Base-by-base conservation (phyloP, 2,113 vertebrate genomes). In the Gymnarchus niloticus region DNA sequence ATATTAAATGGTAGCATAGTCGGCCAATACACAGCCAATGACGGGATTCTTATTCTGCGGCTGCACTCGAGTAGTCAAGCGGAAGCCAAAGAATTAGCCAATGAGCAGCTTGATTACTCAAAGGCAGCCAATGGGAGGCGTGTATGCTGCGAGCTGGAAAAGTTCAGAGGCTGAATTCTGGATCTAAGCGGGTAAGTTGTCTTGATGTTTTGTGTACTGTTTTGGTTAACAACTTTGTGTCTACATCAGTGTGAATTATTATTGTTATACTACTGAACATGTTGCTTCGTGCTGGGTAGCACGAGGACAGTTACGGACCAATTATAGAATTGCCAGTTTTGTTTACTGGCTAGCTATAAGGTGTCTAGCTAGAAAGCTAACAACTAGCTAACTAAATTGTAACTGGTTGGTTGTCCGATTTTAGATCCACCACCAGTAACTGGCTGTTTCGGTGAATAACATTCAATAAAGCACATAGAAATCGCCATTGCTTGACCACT, bases 71-170 rank as follows among this genome's bases (percentile, higher is more conserved):
- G 65, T 65, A 85, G 25, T 14, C 46, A 84, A 37, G 49, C 6
- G 52, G 23, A 85, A 56, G n/a, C 46, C 10, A 69, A 37, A 1
- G 10, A 21, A 23, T 0, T 25, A 44, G 0, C 92, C 92, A 94
- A 94, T 94, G 4, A 83, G 0, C 0, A 28, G 25, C 2, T 1
- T 28, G 49, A 7, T 89, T 91, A 92, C 91, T 93, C 28, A 23
- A 17, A 2, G 0, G 1, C 0, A 65, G 44, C 93, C 90, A 94
- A 93, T 90, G 89, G 88, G 76, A 87, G 7, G 19, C 80, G 0
- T 41, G 3, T 84, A 44, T 86, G 84, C 83, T 90, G 33, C 1
- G 0, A 0, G 0, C 59, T 73, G 10, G 14, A 61, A 54, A 83
- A 80, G 61, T 83, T 83, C 76, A 84, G 61, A 65, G 73, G 77